Conservation (phyloP, 2,888 invertebrate species). For the Romanomermis culicivorax region DNA sequence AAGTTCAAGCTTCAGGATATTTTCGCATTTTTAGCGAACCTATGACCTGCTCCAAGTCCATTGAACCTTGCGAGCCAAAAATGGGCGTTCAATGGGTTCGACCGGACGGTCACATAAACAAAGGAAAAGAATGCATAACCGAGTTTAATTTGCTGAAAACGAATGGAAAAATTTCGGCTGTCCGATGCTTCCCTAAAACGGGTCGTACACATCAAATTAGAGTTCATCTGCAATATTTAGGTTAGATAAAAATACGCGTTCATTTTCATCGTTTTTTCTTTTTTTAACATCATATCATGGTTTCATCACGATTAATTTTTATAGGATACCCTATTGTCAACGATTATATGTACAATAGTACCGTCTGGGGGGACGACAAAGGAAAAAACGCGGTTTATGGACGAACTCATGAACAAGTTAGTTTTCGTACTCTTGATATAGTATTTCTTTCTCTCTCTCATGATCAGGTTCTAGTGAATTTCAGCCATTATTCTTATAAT, state of each 20-base stretch:
- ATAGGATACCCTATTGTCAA: conserved; percentile 86
- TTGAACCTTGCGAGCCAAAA: conserved; percentile 43
- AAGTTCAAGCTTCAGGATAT: too few relatives aligned
- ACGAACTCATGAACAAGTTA: conserved; percentile 17
- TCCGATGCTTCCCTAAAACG: conserved; percentile 76
- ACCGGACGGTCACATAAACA: conserved; percentile 46
- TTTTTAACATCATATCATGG: too few relatives aligned
- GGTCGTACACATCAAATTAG: conserved; percentile 97
- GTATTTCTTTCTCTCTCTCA: not conserved
- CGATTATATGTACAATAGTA: conserved; percentile 86
- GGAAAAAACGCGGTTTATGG: conserved; percentile 62
- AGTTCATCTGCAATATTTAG: conserved; percentile 89
- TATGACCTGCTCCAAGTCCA: conserved; percentile 21
- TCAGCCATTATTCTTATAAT: too few relatives aligned
- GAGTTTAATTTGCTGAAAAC: conserved; percentile 68
- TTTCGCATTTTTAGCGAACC: conserved; percentile 17
- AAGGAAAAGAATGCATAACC: conserved; percentile 59
- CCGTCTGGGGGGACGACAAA: conserved; percentile 75
- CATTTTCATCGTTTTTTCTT: too few relatives aligned
- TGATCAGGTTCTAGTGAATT: too few relatives aligned
- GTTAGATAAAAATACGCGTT: too few relatives aligned
- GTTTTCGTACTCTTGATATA: not conserved
- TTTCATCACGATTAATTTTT: too few relatives aligned
- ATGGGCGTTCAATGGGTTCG: conserved; percentile 87
- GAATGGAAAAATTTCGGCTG: conserved; percentile 72